Percentiles rank a stretch among this genome's conserved stretches.
Evolutionary conservation across 2,888 invertebrate genomes (phyloP).

Genomic region (Eristalinus sepulchralis): DNA sequence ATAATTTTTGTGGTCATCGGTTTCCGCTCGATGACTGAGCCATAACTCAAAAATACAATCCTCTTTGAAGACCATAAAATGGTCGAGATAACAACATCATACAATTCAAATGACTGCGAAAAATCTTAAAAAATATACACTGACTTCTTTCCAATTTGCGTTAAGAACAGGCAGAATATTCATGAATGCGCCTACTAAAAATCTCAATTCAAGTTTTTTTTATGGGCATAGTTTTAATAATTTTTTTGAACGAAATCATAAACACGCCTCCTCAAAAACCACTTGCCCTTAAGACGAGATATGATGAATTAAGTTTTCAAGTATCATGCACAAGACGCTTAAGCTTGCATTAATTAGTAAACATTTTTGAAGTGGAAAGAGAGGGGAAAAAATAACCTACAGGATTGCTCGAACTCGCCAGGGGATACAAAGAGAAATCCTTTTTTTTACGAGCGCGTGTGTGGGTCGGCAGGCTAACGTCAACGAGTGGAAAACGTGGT

Average conservation of each 20-base stretch:
- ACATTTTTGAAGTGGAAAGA: background rate
- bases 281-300: background rate
- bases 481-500: background rate
- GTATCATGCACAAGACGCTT: background rate
- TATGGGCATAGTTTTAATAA: background rate
- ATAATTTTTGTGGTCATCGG: no score
- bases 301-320: background rate
- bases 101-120: background rate
- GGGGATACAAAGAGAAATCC: background rate
- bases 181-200: background rate
- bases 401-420: background rate
- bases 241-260: background rate
- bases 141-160: no score
- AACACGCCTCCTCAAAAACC: background rate
- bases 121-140: background rate
- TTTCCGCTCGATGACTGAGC: no score
- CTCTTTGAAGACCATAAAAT: no score
- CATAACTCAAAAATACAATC: background rate
- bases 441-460: background rate
- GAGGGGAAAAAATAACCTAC: background rate
- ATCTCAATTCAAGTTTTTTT: background rate
- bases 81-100: no score
- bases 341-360: background rate
- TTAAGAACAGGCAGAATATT: background rate
- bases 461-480: background rate